These are phyloP conservation scores for Steatocranus sp. DNA, from an alignment of 2,797 vertebrate species.

Conservation along the genomic window DNA sequence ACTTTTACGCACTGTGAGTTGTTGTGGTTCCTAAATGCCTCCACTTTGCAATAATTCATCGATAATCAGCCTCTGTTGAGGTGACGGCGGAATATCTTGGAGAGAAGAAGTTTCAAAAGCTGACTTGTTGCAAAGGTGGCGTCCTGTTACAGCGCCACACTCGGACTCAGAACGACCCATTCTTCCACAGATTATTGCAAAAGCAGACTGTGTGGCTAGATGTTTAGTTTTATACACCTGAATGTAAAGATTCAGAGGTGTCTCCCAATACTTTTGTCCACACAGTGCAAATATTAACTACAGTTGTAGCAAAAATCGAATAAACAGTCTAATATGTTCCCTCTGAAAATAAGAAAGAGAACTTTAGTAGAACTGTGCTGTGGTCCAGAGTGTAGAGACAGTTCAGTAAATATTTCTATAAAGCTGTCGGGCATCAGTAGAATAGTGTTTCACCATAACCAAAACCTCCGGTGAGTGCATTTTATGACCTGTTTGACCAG, in stretches of 20 bases:
- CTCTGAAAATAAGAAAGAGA: neutral
- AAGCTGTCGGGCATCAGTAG: neutral
- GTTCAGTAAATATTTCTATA: neutral
- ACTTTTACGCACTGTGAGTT: neutral
- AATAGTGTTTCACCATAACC: neutral
- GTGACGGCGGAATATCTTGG: neutral
- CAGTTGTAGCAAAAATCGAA: neutral
- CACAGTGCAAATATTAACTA: neutral
- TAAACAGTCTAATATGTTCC: neutral
- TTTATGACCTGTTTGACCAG: conserved; percentile 15
- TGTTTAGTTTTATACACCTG: neutral
- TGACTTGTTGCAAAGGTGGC: neutral
- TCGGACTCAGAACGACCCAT: neutral
- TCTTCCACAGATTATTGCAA: neutral
- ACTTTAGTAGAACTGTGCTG: neutral
- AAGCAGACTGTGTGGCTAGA: neutral
- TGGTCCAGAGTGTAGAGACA: neutral
- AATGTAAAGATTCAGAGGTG: neutral
- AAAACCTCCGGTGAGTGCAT: neutral
- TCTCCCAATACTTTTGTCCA: neutral
- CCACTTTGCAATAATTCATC: neutral
- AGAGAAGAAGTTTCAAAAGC: neutral
- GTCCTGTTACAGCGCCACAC: neutral
- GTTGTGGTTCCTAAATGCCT: neutral
- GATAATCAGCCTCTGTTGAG: neutral